Base-by-base conservation (phyloP, 2,888 invertebrate genomes). In the Eubasilissa splendida region DNA sequence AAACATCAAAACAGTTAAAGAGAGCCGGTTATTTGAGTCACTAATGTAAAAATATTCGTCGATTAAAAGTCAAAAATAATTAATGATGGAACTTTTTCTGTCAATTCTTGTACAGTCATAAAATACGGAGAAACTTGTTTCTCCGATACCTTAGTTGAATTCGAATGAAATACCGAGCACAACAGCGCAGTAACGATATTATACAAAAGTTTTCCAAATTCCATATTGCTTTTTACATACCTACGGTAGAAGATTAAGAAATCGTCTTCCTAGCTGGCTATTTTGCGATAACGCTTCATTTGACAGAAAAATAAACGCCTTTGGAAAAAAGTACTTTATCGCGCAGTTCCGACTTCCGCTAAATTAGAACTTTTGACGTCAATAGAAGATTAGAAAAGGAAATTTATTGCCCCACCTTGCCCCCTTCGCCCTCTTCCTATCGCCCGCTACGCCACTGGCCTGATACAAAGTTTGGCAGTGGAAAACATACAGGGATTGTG, bases 291-390 rank as follows among this genome's bases (percentile, higher is more conserved):
- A 80, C 80, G 80, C 78, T 65, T 82, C 71, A 65, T 82, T 78
- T 75, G 63, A 80, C 77, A 82, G 82, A 82, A 80, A 82, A 82
- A 82, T 80, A 77, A 71, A 80, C 80, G 80, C 60, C 68, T 65
- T 73, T 68, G 74, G 77, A 80, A 82, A 80, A 79, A 73, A 73
- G 54, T 79, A 65, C 73, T 76, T 74, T 83, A 76, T 79, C 75
- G 78, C 70, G 65, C 70, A 75, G 83, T 76, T 83, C 79, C 79
- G 78, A 81, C 83, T 83, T 81, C 80, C 81, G 83, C 80, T 81
- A 83, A 82, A 83, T 83, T 82, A 83, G 83, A 83, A 83, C 81
- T 82, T 83, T 80, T 82, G 83, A 83, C 83, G 81, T 83, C 83
- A 83, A 83, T 83, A 80, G 81, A 80, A 82, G 83, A 83, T 83